Evolutionary conservation across 2,888 invertebrate species (phyloP).

Genomic region (Nasonia oneida): DNA sequence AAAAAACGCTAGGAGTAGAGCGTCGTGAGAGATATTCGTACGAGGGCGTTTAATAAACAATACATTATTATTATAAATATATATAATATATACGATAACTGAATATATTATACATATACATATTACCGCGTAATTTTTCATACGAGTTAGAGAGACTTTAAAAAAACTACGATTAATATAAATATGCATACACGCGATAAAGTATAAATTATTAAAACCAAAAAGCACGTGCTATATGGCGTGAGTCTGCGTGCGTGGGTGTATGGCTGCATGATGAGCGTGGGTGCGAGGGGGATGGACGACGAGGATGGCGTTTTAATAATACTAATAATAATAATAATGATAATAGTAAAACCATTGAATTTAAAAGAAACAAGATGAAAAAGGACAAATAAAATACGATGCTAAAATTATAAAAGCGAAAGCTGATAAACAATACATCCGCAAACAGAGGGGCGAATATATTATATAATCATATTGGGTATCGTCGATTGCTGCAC

Average conservation of each 20-base stretch:
- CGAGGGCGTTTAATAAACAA: constrained; percentile 55
- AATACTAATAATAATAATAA: not conserved
- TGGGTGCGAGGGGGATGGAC: not conserved
- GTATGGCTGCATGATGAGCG: not conserved
- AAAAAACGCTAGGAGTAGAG: constrained; percentile 32
- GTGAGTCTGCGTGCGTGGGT: not conserved
- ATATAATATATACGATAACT: not conserved
- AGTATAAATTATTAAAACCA: constrained; percentile 29
- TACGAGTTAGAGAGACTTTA: constrained; percentile 67
- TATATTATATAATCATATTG: not conserved
- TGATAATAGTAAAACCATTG: not conserved
- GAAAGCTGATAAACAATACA: constrained; percentile 3
- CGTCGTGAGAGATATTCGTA: constrained; percentile 46
- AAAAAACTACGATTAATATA: constrained; percentile 61
- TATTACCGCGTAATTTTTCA: constrained; percentile 72
- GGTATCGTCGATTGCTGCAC: constrained; percentile 6
- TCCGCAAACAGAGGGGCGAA: not conserved
- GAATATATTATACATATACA: constrained; percentile 65
- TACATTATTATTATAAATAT: constrained; percentile 57
- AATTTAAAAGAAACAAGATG: constrained; percentile 22
- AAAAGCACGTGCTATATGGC: constrained; percentile 21
- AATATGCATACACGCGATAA: constrained; percentile 47
- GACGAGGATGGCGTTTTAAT: not conserved
- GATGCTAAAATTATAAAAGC: constrained; percentile 31
- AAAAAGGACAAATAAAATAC: constrained; percentile 28